A percentile compares a stretch with the other conserved stretches of the same genome.
Conservation (phyloP, 2,797 vertebrate genomes). For the Philypnodon macrostomus region DNA sequence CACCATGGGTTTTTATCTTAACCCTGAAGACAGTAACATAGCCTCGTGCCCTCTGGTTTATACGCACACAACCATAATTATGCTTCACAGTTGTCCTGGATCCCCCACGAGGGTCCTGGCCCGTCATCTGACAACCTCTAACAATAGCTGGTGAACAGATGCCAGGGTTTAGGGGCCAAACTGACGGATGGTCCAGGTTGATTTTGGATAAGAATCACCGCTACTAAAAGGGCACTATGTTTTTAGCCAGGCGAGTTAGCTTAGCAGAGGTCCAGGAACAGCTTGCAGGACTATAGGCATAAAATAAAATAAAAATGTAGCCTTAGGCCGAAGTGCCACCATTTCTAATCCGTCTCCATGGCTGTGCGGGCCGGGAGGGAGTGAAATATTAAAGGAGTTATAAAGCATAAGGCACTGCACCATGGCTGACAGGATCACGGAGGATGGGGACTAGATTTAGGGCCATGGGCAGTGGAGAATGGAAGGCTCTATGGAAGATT, state of each 20-base stretch:
- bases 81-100: too few relatives aligned
- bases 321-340: constrained; percentile 53
- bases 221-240: constrained; percentile 75
- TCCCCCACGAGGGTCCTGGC: constrained; percentile 77
- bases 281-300: constrained; percentile 69
- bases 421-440: constrained; percentile 43
- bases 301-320: constrained; percentile 47
- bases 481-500: constrained; percentile 21
- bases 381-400: constrained; percentile 64
- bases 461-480: constrained; percentile 24
- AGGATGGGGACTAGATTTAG: constrained; percentile 35
- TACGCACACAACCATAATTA: constrained; percentile 42
- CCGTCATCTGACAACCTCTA: constrained; percentile 77
- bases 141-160: constrained; percentile 80
- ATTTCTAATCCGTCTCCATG: constrained; percentile 66
- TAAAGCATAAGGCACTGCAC: constrained; percentile 42
- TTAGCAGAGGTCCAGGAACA: constrained; percentile 69
- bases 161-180: constrained; percentile 74
- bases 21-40: constrained; percentile 49
- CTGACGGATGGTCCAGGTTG: constrained; percentile 77
- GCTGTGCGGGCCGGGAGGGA: constrained; percentile 48
- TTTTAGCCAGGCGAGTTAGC: constrained; percentile 73
- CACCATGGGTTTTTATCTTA: constrained; percentile 51
- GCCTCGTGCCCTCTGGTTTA: constrained; percentile 29
- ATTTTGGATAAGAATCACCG: constrained; percentile 74